Percentiles rank a stretch among this genome's conserved stretches.
These are phyloP conservation scores for Felis chaus DNA, from an alignment of 2,113 vertebrate genomes.

Conservation along the genomic window DNA sequence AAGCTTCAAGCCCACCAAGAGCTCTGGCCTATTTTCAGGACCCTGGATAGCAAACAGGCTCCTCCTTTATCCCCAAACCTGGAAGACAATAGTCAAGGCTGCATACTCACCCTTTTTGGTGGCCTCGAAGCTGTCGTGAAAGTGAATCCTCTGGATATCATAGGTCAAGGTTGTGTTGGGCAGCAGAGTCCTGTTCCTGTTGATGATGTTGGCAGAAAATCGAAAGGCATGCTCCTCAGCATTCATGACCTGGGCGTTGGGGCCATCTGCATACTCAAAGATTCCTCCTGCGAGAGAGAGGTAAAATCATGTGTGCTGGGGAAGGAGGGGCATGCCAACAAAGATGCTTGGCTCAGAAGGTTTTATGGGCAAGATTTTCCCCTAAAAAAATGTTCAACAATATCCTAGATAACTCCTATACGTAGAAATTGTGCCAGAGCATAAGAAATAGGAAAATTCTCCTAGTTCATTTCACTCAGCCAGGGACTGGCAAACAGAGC, in stretches of 20 bases:
- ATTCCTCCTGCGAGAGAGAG: slow-evolving; percentile 93
- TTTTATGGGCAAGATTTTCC: neutral
- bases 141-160: slow-evolving; percentile 99
- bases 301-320: neutral
- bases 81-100: neutral
- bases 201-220: slow-evolving; percentile 99
- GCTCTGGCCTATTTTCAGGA: neutral
- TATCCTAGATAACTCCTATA: neutral
- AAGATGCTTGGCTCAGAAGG: neutral
- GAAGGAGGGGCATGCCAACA: neutral
- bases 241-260: slow-evolving; percentile 93
- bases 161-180: slow-evolving; percentile 99
- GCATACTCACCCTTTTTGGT: slow-evolving; percentile 95
- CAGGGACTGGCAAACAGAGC: neutral
- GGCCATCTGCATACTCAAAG: slow-evolving; percentile 96
- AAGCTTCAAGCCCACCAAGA: too few relatives aligned
- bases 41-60: neutral
- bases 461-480: slow-evolving; percentile 27
- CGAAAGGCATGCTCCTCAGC: slow-evolving; percentile 98
- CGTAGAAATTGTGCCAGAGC: neutral
- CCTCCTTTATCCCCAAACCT: too few relatives aligned
- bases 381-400: neutral
- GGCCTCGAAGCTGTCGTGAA: slow-evolving; percentile 99
- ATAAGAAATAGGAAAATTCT: slow-evolving; percentile 6
- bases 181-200: slow-evolving; percentile 97